A percentile compares a stretch with the other conserved stretches of the same genome.
These are phyloP conservation scores for Plusia festucae DNA, from an alignment of 2,888 invertebrate species.

Conservation along the genomic window DNA sequence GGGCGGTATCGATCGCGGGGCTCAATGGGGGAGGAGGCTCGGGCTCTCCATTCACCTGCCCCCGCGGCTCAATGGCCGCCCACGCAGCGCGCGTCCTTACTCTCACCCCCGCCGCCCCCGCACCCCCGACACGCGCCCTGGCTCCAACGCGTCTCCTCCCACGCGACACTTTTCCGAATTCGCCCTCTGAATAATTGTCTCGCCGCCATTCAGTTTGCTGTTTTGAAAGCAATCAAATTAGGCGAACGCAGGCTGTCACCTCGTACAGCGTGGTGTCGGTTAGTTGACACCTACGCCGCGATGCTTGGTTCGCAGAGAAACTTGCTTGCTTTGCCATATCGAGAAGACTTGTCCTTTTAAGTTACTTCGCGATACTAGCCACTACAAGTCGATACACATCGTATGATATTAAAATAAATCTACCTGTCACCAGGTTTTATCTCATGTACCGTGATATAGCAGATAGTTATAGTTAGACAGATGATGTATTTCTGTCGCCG, in stretches of 20 bases:
- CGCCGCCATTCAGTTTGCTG: conserved; percentile 80
- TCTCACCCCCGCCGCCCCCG: conserved; percentile 61
- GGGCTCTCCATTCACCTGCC: conserved; percentile 85
- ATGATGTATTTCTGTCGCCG: too few species aligned
- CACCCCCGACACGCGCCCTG: conserved; percentile 52
- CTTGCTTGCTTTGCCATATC: conserved; percentile 35
- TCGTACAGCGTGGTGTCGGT: conserved; percentile 49
- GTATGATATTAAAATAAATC: too few species aligned
- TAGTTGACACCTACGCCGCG: conserved; percentile 51
- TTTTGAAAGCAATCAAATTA: conserved; percentile 80
- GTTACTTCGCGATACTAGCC: conserved; percentile 16
- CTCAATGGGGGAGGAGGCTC: conserved; percentile 78
- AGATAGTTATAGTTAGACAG: too few species aligned
- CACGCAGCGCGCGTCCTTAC: conserved; percentile 75
- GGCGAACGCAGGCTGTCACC: conserved; percentile 53
- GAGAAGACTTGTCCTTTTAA: conserved; percentile 32
- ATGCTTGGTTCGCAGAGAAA: conserved; percentile 30
- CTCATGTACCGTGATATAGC: too few species aligned
- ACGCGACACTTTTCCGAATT: conserved; percentile 81
- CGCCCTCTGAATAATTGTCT: conserved; percentile 78
- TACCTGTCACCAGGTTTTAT: too few species aligned
- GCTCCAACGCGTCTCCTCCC: conserved; percentile 79
- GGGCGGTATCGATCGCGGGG: conserved; percentile 79
- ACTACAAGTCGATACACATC: too few species aligned
- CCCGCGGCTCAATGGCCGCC: conserved; percentile 87